Evolutionary conservation across 2,888 invertebrate species (phyloP).

Genomic region (Linnaemya vulpina): DNA sequence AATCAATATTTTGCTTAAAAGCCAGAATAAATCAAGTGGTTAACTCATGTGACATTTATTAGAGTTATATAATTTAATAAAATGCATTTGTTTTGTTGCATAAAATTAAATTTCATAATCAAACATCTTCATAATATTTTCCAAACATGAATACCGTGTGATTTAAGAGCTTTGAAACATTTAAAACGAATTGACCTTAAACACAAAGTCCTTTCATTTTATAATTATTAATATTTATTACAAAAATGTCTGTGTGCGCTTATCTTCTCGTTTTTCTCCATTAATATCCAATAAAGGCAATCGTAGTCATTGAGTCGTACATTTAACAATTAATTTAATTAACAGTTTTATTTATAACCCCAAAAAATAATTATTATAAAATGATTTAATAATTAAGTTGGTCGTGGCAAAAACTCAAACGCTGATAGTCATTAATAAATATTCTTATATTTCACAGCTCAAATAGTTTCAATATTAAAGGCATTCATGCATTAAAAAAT

Average conservation of each 20-base stretch:
- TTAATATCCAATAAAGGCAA: constrained; percentile 23
- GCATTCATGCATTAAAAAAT: constrained; percentile 11
- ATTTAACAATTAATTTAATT: constrained; percentile 55
- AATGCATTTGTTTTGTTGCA: neutral
- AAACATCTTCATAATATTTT: neutral
- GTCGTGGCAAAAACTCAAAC: neutral
- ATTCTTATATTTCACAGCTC: neutral
- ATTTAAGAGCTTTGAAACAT: neutral
- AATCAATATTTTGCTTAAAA: constrained; percentile 4
- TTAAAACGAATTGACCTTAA: neutral
- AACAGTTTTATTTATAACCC: constrained; percentile 45
- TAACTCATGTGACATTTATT: constrained; percentile 19
- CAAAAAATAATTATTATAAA: constrained; percentile 48
- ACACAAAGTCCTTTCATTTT: neutral
- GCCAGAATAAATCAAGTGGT: constrained; percentile 14
- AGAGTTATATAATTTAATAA: constrained; percentile 18
- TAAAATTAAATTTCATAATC: too few species aligned
- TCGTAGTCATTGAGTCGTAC: constrained; percentile 31
- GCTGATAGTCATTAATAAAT: neutral
- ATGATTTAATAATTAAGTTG: constrained; percentile 50
- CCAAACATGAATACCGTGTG: too few species aligned
- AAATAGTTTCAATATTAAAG: constrained; percentile 18
- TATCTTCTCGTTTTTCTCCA: neutral
- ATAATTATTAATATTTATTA: neutral
- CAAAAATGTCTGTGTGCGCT: neutral